Base-by-base conservation (phyloP, 2,888 invertebrate genomes). In the Latrodectus elegans region DNA sequence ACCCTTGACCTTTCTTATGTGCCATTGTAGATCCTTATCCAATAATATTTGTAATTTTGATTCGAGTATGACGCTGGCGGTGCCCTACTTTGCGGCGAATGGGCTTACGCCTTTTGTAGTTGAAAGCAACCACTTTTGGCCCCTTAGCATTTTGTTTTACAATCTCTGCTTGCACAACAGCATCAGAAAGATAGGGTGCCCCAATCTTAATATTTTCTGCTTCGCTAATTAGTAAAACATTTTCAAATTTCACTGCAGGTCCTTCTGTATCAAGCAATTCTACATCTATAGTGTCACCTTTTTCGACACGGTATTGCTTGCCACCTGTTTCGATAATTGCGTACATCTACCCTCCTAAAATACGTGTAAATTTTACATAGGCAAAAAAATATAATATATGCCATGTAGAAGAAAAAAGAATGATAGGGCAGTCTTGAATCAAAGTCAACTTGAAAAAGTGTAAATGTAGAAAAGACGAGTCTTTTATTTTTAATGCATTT, bases 271-370 rank as follows among this genome's bases (percentile, higher is more conserved):
- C 68, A 26, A 68, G 17, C 26, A 26, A 26, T 17, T 68, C 68
- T 68, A 68, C 17, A 6, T 22, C 3, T 22, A 72, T 51, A 38
- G 17, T 52, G 15, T 17, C 15, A 10, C 52, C 52, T 72, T 72
- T 51, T 15, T 51, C 49, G 26, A 52, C 72, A 38, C 12, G 15
- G 17, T 52, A 51, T 72, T 52, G 72, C 8, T 72, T 52, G 14
- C 72, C 51, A 52, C 72, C 72, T 26, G 14, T 49, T 22, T 73
- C 22, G 26, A 80, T 38, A 52, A 74, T 55, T 51, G 80, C 74
- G 15, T 14, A 51, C 55, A 73, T 53, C 17, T 38, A 38, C 38
- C 38, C 38, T 38, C 38, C 38, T 38, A 38, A 38, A 38, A 38
- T 38, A 38, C 38, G 38, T 38, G 38, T 38, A 38, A 38, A 38